Evolutionary conservation across 2,113 vertebrate genomes (phyloP).

Genomic region (Triplophysa rosa): DNA sequence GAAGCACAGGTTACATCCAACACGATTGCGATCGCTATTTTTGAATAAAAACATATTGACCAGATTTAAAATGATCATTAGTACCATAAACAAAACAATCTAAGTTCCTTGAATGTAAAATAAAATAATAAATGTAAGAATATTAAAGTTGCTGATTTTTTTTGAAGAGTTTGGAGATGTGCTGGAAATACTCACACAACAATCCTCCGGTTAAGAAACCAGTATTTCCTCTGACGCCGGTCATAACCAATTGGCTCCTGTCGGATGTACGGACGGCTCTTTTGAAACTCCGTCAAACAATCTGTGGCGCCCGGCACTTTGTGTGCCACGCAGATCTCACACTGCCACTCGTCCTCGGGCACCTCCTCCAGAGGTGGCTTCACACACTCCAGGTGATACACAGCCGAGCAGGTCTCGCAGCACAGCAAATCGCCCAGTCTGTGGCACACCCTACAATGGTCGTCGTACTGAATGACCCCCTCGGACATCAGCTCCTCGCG

Average conservation of each 20-base stretch:
- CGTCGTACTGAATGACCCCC: conserved; percentile 93
- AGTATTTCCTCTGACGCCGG: conserved; percentile 92
- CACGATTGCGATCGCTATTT: neutral
- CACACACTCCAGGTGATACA: conserved; percentile 97
- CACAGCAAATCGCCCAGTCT: conserved; percentile 96
- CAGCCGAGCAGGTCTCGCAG: conserved; percentile 95
- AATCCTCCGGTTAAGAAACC: conserved; percentile 96
- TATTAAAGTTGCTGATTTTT: neutral
- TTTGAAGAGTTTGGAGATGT: neutral
- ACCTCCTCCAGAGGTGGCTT: conserved; percentile 92
- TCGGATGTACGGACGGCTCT: conserved; percentile 91
- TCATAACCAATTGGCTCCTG: conserved; percentile 97
- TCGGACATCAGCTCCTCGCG: conserved; percentile 98
- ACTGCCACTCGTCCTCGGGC: conserved; percentile 98
- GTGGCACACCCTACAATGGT: conserved; percentile 97
- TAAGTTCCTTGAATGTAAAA: too few relatives aligned
- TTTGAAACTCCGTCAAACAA: conserved; percentile 94
- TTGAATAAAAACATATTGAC: too few relatives aligned
- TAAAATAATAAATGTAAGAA: too few relatives aligned
- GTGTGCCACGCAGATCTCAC: conserved; percentile 95
- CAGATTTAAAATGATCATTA: too few relatives aligned
- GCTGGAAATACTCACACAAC: conserved; percentile 86
- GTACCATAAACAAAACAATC: too few relatives aligned
- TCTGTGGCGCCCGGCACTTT: conserved; percentile 95
- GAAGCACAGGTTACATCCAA: neutral